A percentile compares a stretch with the other conserved stretches of the same genome.
These are phyloP conservation scores for Archilochus colubris DNA, from an alignment of 2,113 vertebrate species.

Conservation along the genomic window DNA sequence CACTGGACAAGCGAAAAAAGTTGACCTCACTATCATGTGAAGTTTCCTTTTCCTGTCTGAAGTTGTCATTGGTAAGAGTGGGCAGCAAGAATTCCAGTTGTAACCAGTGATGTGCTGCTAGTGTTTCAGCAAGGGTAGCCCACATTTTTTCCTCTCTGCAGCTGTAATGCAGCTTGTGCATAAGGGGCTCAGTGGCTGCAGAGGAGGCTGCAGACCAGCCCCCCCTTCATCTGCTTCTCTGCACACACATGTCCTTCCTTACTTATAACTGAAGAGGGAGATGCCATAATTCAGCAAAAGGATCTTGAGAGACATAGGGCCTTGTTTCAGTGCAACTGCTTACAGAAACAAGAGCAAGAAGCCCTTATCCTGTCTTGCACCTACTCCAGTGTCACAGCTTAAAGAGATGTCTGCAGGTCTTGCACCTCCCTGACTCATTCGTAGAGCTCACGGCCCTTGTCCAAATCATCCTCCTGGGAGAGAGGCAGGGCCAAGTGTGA, in stretches of 20 bases:
- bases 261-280: neutral
- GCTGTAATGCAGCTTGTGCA: fast-evolving
- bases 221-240: neutral
- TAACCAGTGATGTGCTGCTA: slow-evolving; percentile 53
- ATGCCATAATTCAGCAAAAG: neutral
- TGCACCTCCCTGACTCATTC: fast-evolving
- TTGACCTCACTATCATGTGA: slow-evolving; percentile 55
- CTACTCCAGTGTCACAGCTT: neutral
- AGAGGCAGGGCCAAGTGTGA: neutral
- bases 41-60: slow-evolving; percentile 29
- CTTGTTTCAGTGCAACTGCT: neutral
- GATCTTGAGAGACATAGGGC: neutral
- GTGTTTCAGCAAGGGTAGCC: slow-evolving; percentile 27
- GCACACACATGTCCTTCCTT: neutral
- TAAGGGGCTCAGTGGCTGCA: neutral
- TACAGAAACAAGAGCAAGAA: neutral
- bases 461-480: neutral
- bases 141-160: slow-evolving; percentile 8
- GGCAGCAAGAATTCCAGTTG: slow-evolving; percentile 44
- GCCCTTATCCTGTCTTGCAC: neutral
- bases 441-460: neutral
- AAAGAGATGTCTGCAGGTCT: neutral
- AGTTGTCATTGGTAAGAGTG: slow-evolving; percentile 36
- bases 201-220: neutral
- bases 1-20: slow-evolving; percentile 2